These are phyloP conservation scores for Apaloderma vittatum DNA, from an alignment of 2,113 vertebrate genomes.

Conservation along the genomic window DNA sequence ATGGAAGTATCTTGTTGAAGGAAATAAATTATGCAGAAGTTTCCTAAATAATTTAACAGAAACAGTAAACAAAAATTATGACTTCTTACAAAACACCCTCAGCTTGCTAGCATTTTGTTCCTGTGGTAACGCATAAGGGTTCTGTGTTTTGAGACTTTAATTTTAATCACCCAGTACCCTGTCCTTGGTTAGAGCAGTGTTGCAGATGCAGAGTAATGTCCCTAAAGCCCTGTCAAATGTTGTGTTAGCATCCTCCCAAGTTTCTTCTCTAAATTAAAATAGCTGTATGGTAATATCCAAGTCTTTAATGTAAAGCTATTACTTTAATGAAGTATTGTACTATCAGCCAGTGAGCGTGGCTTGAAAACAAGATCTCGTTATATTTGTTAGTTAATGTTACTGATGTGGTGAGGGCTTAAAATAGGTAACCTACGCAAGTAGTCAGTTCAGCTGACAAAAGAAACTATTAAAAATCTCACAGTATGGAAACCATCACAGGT, in stretches of 20 bases:
- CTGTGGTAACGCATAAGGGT: not conserved
- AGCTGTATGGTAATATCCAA: not conserved
- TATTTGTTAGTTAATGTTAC: not conserved
- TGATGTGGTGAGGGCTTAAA: fast-evolving
- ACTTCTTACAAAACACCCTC: not conserved
- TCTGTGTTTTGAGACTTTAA: not conserved
- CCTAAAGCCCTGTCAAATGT: not conserved
- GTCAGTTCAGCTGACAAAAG: not conserved
- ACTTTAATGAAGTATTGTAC: not conserved
- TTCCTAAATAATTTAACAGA: slow-evolving; percentile 52
- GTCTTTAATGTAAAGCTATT: not conserved
- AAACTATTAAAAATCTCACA: fast-evolving
- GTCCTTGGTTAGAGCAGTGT: not conserved
- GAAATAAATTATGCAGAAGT: slow-evolving; percentile 44
- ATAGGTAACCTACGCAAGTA: not conserved
- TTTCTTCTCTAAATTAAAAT: not conserved
- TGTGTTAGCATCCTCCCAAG: not conserved
- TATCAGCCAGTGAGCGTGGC: fast-evolving
- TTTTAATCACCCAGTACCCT: not conserved
- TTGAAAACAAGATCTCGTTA: not conserved
- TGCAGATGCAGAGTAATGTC: not conserved
- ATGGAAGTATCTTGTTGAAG: not conserved
- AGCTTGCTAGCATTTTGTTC: not conserved
- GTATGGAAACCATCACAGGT: not conserved
- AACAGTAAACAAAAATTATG: slow-evolving; percentile 8